Evolutionary conservation across 2,113 vertebrate genomes (phyloP), one percentile per base, ranked within the genome.

Genomic region (Lanius collurio): DNA sequence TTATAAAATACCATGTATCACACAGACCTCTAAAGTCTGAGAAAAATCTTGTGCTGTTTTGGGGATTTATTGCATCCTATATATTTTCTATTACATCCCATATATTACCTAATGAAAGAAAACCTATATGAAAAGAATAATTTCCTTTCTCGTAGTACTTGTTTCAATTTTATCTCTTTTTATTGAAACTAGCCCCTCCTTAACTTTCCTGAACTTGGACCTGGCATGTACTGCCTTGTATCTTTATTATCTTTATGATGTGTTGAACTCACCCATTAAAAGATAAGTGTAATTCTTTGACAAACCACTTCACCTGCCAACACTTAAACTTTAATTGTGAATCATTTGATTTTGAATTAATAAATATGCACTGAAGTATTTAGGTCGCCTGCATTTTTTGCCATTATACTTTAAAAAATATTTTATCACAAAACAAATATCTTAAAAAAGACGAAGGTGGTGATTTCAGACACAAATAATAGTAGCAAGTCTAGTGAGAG

Each of bases 101-200:
- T 90, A 15, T 70, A 90, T 50, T 74, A 88, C 55, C 50, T 90
- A 95, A 90, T 80, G 90, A 88, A 92, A 86, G 83, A 88, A 93
- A 96, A 88, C 50, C 50, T 62, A 21, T 77, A 77, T 6, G 22
- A 93, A 93, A 90, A 67, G 35, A 89, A 80, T 53, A 2, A 83
- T 71, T 85, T 69, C 70, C 37, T 87, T 85, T 82, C 53, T 65
- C 21, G 27, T 42, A 76, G 31, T 2, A 37, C 22, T 70, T 83
- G 30, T 49, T 73, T 50, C 62, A 83, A 6, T 83, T 92, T 94
- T 64, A 47, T 73, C 53, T 77, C 57, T 60, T 69, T 90, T 67
- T 65, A 37, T 60, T 88, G 44, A 92, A 90, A 62, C 5, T 11
- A 42, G 20, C 24, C 14, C 33, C 9, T 37, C 46, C 53, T 84